Percentiles rank a stretch among this genome's conserved stretches.
phyloP scores from a whole-genome alignment of 2,797 vertebrate genomes.

The Moxostoma hubbsi region DNA sequence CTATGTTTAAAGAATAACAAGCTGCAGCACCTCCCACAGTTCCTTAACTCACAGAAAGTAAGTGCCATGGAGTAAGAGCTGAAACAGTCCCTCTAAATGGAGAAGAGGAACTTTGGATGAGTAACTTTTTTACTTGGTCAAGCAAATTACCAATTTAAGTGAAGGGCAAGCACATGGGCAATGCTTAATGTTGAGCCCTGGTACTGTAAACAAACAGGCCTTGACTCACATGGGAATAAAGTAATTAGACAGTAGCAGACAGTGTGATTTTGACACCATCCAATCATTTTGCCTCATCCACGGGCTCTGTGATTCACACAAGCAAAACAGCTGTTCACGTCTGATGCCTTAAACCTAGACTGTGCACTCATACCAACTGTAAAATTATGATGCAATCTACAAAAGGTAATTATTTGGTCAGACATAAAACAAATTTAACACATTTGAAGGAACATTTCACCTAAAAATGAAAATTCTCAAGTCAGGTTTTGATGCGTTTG shows the following conservation, averaged over 20 bases:
- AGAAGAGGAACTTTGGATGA: not conserved
- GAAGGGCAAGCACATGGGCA: too few relatives aligned
- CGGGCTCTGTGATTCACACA: constrained; percentile 14
- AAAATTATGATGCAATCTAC: not conserved
- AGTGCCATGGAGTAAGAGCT: not conserved
- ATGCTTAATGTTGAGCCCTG: not conserved
- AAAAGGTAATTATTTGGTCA: not conserved
- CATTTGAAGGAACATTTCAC: not conserved
- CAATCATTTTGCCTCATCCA: constrained; percentile 18
- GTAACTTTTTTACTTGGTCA: too few relatives aligned
- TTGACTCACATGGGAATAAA: constrained; percentile 9
- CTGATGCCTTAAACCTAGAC: not conserved
- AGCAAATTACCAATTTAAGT: too few relatives aligned
- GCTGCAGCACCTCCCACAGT: too few relatives aligned
- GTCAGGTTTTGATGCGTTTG: not conserved
- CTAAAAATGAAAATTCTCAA: not conserved
- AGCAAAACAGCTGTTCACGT: constrained; percentile 12
- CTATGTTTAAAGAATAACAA: too few relatives aligned
- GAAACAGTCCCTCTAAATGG: not conserved
- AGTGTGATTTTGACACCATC: not conserved
- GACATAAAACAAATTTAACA: not conserved
- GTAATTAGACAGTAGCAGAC: constrained; percentile 23
- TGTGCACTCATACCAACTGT: not conserved
- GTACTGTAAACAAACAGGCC: not conserved
- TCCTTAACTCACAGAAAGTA: too few relatives aligned